Evolutionary conservation across 2,797 vertebrate species (phyloP).

Genomic region (Anguilla marmorata): DNA sequence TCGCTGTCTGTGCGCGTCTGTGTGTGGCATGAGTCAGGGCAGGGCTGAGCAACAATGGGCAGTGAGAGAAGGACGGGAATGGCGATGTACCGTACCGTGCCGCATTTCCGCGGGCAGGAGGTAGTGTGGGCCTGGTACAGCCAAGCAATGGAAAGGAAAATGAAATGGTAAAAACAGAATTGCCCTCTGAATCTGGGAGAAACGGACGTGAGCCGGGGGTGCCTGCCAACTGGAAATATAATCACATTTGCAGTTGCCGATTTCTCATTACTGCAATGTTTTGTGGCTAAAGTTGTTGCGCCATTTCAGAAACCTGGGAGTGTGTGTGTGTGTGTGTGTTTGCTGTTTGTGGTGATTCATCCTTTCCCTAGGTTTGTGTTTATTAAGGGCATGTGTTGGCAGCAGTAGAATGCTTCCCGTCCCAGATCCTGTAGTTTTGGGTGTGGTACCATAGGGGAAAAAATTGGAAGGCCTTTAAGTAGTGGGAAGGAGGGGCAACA

Average conservation of each 20-base stretch:
- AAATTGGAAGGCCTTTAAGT: background rate
- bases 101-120: background rate
- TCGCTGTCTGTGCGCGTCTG: background rate
- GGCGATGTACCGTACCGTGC: background rate
- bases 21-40: background rate
- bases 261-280: background rate
- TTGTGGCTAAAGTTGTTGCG: background rate
- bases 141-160: background rate
- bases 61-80: background rate
- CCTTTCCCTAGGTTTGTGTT: background rate
- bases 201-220: slow-evolving; percentile 31
- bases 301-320: background rate
- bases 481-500: background rate
- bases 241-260: background rate
- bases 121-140: background rate
- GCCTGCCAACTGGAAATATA: slow-evolving; percentile 35
- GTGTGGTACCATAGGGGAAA: slow-evolving; percentile 10
- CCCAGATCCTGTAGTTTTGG: slow-evolving; percentile 15
- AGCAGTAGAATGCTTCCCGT: background rate
- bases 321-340: slow-evolving; percentile 11
- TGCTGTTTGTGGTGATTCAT: background rate
- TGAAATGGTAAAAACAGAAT: background rate
- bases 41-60: background rate
- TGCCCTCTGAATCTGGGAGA: slow-evolving; percentile 11
- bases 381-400: slow-evolving; percentile 8